Evolutionary conservation across 2,113 vertebrate species (phyloP).

Genomic region (Poeciliopsis occidentalis): DNA sequence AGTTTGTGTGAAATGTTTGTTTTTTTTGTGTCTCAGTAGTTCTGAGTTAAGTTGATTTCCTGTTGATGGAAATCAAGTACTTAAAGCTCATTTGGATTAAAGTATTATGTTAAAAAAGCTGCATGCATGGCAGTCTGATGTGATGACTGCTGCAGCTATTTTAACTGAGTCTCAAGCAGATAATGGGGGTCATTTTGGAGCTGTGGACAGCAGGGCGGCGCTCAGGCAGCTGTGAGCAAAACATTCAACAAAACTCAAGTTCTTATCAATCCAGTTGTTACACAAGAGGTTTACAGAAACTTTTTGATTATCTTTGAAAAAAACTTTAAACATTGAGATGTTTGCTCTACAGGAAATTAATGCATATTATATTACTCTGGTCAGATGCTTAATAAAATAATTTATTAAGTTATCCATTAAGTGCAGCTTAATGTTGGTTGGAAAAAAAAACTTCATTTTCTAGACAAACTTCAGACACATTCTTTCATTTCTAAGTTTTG

Average conservation of each 20-base stretch:
- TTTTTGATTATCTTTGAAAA: too few relatives aligned
- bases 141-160: not conserved
- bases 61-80: not conserved
- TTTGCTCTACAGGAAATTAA: too few relatives aligned
- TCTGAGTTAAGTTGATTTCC: not conserved
- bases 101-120: not conserved
- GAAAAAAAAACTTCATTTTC: too few relatives aligned
- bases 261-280: constrained; percentile 9
- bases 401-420: too few relatives aligned
- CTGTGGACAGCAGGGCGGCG: constrained; percentile 3
- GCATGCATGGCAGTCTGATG: not conserved
- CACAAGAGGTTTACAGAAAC: constrained; percentile 9
- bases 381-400: too few relatives aligned
- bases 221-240: constrained; percentile 5
- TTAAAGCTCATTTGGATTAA: not conserved
- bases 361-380: too few relatives aligned
- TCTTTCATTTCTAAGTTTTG: too few relatives aligned
- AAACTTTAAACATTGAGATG: too few relatives aligned
- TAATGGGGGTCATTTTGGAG: not conserved
- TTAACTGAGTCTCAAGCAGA: not conserved
- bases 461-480: too few relatives aligned
- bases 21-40: not conserved
- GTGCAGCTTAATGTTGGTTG: too few relatives aligned
- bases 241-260: constrained; percentile 1
- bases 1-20: not conserved